phyloP scores from a whole-genome alignment of 2,113 vertebrate species.

The Benitochromis conjunctus region DNA sequence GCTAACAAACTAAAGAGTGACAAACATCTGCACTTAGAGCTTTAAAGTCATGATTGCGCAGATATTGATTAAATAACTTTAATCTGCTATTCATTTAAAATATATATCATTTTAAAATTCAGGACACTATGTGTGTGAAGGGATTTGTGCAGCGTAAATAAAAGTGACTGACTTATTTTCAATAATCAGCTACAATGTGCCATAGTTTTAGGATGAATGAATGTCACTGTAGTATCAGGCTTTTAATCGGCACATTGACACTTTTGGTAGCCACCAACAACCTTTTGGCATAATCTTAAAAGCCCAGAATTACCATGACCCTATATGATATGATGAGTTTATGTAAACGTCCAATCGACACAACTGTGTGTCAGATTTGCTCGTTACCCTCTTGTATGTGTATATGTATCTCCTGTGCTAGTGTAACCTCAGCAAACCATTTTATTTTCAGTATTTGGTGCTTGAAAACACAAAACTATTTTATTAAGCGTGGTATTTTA shows the following conservation, averaged over 20 bases:
- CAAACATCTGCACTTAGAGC: neutral
- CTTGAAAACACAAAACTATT: neutral
- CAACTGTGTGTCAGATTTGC: neutral
- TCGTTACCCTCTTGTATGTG: neutral
- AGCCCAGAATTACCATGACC: neutral
- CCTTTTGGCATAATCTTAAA: neutral
- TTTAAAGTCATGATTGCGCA: neutral
- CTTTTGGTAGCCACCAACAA: neutral
- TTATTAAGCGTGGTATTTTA: neutral
- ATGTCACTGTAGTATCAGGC: neutral
- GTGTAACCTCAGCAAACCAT: neutral
- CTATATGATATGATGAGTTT: neutral
- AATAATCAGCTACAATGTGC: neutral
- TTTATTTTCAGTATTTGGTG: neutral
- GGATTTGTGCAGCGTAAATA: neutral
- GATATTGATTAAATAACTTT: neutral
- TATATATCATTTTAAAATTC: neutral
- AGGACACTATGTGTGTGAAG: neutral
- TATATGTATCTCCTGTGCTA: accelerated
- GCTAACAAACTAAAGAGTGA: neutral
- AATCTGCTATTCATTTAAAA: neutral
- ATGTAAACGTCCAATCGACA: neutral
- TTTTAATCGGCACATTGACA: neutral
- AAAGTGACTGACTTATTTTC: neutral
- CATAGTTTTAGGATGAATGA: neutral